Base-by-base conservation (phyloP, 2,888 invertebrate genomes). In the Heliothis peltigera region DNA sequence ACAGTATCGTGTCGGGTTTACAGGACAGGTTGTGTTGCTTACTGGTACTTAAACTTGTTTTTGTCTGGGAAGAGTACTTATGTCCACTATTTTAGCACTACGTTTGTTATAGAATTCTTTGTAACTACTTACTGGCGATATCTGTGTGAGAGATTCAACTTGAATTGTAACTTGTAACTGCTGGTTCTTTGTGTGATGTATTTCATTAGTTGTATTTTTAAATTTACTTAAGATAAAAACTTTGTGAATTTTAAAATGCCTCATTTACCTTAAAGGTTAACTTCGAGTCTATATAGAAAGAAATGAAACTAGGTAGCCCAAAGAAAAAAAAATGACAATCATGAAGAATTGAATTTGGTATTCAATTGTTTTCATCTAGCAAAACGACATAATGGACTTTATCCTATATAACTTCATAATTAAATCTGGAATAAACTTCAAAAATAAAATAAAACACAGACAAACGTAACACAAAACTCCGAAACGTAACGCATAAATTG, bases 401-500 rank as follows among this genome's bases (percentile, higher is more conserved):
- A 55, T 18, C 58, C 25, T 44, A 70, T 43, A 58, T 59, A 47
- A 60, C 57, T 51, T 61, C 57, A 19, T 65, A 64, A 73, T 77
- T 57, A 60, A 77, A 73, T 57, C 48, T 53, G 25, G 6, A 49
- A 32, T 32, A 42, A 28, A 46, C 58, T 68, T 59, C 25, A 57
- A 64, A 69, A 70, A 64, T 66, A 67, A 76, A 79, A 76, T 54
- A 53, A 72, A 64, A 60, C 73, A 74, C 73, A 74, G 52, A 63
- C 67, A 62, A 79, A 72, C 61, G 62, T 81, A 75, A 76, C 66
- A 81, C 72, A 81, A 84, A 81, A 76, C 77, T 64, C 46, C 22
- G 28, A 59, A 75, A 78, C 64, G 69, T 78, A 68, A 72, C 70
- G 67, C 60, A 68, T 79, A 81, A 71, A 78, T 77, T 76, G 79